Base-by-base conservation (phyloP, 2,113 vertebrate species). In the Syngnathus scovelli region DNA sequence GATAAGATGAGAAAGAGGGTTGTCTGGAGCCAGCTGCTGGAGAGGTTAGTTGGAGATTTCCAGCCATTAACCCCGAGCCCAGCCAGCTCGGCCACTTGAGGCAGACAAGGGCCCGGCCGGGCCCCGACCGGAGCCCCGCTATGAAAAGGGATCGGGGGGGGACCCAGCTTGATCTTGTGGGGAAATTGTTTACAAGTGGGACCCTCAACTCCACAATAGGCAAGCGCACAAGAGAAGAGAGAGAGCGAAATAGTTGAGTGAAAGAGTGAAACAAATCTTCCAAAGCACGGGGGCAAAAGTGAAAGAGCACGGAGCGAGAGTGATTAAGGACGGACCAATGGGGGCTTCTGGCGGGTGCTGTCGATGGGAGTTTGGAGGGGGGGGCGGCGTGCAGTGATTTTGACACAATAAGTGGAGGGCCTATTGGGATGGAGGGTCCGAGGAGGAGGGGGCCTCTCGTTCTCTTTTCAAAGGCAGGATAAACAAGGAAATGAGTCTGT, bases 401-500 rank as follows among this genome's bases (percentile, higher is more conserved):
- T 82, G 79, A 78, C 75, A 84, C 85, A 86, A 81, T 82, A 72
- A 84, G 76, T 82, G 83, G 72, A 83, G 85, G 82, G 78, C 78
- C 69, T 76, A 59, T 77, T 72, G 72, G 74, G 79, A 71, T 79
- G 78, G 72, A 78, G 80, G 39, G 37, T n/a, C 21, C 27, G 27
- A 9, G 59, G 21, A 52, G 69, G 64, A 67, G 75, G 70, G 75
- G 77, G 73, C 74, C 73, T 74, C 78, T 86, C 78, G 71, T 74
- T 84, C 72, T 81, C 78, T 83, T 90, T 90, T 89, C 86, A 91
- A 89, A 90, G 84, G 81, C 83, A 88, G 88, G 82, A 90, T 89
- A 91, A 92, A 91, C 90, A 90, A 90, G 91, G 89, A 92, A 91
- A 92, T 91, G 89, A 90, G 90, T 92, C 86, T 83, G 87, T 91